Conservation (phyloP, 2,113 vertebrate genomes). For the Myiozetetes cayanensis region DNA sequence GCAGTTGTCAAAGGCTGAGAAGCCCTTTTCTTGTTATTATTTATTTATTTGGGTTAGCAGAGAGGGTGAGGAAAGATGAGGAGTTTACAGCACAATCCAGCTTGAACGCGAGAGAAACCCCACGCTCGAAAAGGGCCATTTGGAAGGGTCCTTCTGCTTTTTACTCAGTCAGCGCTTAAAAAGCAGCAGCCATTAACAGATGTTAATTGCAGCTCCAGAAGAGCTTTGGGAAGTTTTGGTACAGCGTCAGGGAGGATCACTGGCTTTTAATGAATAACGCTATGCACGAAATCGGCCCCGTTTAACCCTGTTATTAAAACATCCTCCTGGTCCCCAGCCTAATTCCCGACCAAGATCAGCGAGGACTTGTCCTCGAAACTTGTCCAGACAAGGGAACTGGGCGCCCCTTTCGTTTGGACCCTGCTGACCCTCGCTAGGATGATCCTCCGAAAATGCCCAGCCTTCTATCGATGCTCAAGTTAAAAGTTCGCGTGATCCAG, state of each 20-base stretch:
- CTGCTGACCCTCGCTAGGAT: neutral
- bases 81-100: neutral
- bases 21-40: neutral
- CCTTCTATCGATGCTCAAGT: neutral
- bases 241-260: neutral
- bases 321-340: neutral
- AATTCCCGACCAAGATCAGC: neutral
- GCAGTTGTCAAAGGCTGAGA: neutral
- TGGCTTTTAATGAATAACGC: neutral
- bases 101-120: neutral
- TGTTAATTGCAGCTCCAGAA: neutral
- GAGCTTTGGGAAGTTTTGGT: neutral
- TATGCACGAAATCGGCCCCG: neutral
- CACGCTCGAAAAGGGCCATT: neutral
- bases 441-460: neutral
- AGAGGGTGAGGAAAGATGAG: neutral
- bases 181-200: neutral
- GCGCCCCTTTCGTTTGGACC: neutral
- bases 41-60: neutral
- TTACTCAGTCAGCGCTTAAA: neutral
- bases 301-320: constrained; percentile 3
- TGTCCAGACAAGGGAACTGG: neutral
- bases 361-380: neutral
- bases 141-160: neutral
- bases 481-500: neutral